Percentiles rank a stretch among this genome's conserved stretches.
Evolutionary conservation across 2,888 invertebrate genomes (phyloP).

Genomic region (Neuroscelio doddi): DNA sequence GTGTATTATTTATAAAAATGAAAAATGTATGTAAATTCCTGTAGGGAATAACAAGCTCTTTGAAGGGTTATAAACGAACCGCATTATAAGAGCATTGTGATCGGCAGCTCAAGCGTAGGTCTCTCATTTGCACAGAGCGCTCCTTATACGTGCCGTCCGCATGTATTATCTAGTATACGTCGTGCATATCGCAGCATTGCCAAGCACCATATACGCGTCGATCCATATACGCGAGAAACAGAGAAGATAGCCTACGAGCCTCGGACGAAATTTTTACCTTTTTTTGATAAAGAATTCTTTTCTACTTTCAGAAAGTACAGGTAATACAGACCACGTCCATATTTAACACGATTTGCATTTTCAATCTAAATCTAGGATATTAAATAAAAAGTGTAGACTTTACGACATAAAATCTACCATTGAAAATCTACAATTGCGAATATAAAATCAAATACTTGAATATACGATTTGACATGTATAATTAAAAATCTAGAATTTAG

Average conservation of each 20-base stretch:
- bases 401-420: too few species aligned
- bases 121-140: slow-evolving; percentile 49
- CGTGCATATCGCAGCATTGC: slow-evolving; percentile 13
- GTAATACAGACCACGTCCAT: too few species aligned
- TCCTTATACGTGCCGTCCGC: slow-evolving; percentile 48
- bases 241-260: background rate
- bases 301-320: too few species aligned
- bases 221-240: slow-evolving; percentile 25
- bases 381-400: too few species aligned
- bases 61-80: slow-evolving; percentile 28
- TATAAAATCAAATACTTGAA: too few species aligned
- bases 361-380: too few species aligned
- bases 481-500: too few species aligned
- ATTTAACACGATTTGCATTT: too few species aligned
- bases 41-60: slow-evolving; percentile 19
- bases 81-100: slow-evolving; percentile 41
- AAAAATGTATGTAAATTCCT: too few species aligned
- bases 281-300: background rate
- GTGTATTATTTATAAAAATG: too few species aligned
- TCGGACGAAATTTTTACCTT: slow-evolving; percentile 10
- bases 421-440: too few species aligned
- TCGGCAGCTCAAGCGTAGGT: slow-evolving; percentile 43
- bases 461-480: too few species aligned
- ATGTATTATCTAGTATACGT: slow-evolving; percentile 46
- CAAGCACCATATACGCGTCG: slow-evolving; percentile 20